phyloP scores from a whole-genome alignment of 2,888 invertebrate species.

The Cenopis cana region DNA sequence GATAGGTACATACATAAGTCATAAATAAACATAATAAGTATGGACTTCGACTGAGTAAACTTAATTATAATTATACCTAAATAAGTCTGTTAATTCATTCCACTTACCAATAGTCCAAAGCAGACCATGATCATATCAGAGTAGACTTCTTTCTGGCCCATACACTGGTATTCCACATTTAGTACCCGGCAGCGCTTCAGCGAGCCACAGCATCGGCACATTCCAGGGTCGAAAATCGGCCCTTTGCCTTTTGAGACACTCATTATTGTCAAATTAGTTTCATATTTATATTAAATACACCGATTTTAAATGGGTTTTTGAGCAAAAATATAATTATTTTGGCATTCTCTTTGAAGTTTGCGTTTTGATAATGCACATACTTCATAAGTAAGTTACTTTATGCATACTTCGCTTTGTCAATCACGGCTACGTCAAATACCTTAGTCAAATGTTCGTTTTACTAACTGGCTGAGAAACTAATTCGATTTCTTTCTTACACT shows the following conservation, averaged over 20 bases:
- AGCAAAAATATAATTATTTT: background rate
- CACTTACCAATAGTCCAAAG: slow-evolving; percentile 72
- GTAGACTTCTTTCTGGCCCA: slow-evolving; percentile 72
- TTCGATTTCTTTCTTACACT: no score
- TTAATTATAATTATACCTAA: no score
- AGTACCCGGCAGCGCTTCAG: slow-evolving; percentile 75
- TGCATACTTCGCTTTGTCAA: no score
- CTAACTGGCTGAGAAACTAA: no score
- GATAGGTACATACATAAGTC: no score
- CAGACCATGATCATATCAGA: slow-evolving; percentile 79
- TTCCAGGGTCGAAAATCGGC: slow-evolving; percentile 70
- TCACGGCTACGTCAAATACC: no score
- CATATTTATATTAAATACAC: slow-evolving; percentile 15
- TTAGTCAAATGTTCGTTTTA: no score
- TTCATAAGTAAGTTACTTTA: no score
- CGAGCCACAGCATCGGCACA: slow-evolving; percentile 74
- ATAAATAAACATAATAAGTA: no score
- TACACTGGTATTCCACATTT: slow-evolving; percentile 72
- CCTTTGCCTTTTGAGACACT: slow-evolving; percentile 63
- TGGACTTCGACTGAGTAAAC: no score
- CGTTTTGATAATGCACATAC: slow-evolving; percentile 35
- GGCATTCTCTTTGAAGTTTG: slow-evolving; percentile 5
- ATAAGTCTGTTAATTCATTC: background rate
- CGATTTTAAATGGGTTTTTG: background rate
- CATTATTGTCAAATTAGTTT: slow-evolving; percentile 54